These are phyloP conservation scores for Dichetophora obliterata DNA, from an alignment of 2,888 invertebrate genomes.

Conservation along the genomic window DNA sequence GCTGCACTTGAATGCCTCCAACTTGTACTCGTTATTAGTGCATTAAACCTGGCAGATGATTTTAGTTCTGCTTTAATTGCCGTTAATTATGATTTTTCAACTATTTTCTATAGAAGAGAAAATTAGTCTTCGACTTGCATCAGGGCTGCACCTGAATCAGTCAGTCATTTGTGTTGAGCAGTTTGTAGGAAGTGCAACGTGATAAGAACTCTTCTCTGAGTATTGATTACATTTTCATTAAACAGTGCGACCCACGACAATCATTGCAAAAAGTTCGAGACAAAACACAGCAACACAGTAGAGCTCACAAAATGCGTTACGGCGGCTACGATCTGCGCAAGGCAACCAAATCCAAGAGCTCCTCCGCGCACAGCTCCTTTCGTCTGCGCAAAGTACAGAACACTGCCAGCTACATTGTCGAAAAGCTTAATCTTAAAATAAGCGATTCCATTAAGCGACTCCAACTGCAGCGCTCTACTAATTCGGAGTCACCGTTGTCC, in stretches of 20 bases:
- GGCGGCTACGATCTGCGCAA: conserved; percentile 68
- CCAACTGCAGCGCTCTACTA: conserved; percentile 41
- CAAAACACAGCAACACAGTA: neutral
- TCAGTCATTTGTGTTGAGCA: neutral
- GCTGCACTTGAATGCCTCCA: conserved; percentile 58
- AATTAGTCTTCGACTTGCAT: neutral
- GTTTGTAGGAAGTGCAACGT: neutral
- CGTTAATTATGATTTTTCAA: conserved; percentile 16
- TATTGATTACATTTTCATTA: neutral
- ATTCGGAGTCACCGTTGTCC: conserved; percentile 65
- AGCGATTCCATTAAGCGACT: conserved; percentile 59
- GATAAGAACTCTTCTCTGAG: neutral
- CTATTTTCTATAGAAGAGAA: conserved; percentile 40
- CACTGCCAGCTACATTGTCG: conserved; percentile 65
- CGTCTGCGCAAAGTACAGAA: conserved; percentile 64
- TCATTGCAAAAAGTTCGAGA: neutral
- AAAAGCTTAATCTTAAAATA: conserved; percentile 63
- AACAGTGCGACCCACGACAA: neutral
- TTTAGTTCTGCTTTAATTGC: conserved; percentile 24
- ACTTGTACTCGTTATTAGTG: conserved; percentile 59
- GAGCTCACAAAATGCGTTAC: conserved; percentile 63
- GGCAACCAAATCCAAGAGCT: conserved; percentile 61
- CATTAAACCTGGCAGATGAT: conserved; percentile 55
- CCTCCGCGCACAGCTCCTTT: conserved; percentile 57
- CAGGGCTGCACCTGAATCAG: neutral